Evolutionary conservation across 92 coral and sea anemone genomes (phyloP).

Genomic region (Zoanthus gigantus): DNA sequence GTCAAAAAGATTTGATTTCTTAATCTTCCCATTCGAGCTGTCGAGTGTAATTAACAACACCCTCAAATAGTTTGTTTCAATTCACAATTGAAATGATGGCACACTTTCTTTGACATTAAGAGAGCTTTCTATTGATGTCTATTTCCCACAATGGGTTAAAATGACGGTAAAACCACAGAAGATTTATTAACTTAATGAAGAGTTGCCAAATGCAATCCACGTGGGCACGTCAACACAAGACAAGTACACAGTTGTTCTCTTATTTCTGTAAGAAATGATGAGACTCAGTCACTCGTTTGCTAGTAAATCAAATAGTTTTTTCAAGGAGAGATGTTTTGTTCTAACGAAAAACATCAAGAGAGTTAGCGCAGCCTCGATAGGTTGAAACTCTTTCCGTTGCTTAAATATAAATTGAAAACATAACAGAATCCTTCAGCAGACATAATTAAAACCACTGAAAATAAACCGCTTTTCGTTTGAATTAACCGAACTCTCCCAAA

Average conservation of each 20-base stretch:
- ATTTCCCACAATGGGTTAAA: slow-evolving; percentile 31
- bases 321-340: slow-evolving; percentile 3
- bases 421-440: neutral
- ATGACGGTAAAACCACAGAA: slow-evolving; percentile 32
- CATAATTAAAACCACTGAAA: slow-evolving; percentile 18
- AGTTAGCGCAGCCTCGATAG: neutral
- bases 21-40: slow-evolving; percentile 3
- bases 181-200: slow-evolving; percentile 46
- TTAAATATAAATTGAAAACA: slow-evolving; percentile 16
- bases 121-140: slow-evolving; percentile 40
- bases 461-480: neutral
- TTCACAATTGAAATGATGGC: slow-evolving; percentile 42
- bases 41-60: slow-evolving; percentile 33
- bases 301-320: neutral
- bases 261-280: neutral
- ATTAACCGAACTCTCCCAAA: neutral
- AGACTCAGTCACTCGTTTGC: neutral
- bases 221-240: slow-evolving; percentile 33
- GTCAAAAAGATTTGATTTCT: slow-evolving; percentile 4
- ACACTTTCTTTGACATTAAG: slow-evolving; percentile 44
- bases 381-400: slow-evolving; percentile 20
- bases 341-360: neutral
- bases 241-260: slow-evolving; percentile 1
- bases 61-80: slow-evolving; percentile 21
- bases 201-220: slow-evolving; percentile 16